phyloP scores from a whole-genome alignment of 2,888 invertebrate species.

The Orgyia antiqua region DNA sequence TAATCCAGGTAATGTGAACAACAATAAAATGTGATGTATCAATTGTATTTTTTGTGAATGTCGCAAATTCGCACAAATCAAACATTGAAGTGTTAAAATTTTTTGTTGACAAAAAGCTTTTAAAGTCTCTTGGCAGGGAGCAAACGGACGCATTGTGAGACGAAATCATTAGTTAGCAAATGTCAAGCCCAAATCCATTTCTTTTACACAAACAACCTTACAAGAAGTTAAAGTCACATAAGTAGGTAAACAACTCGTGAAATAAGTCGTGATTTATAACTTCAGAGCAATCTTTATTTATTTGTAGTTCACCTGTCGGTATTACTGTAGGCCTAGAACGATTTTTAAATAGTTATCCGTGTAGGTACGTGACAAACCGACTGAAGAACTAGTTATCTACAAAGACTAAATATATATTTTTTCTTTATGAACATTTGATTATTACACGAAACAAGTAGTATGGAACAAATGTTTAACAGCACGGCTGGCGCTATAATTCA shows the following conservation, averaged over 20 bases:
- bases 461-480: slow-evolving; percentile 71
- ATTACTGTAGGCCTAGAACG: no score
- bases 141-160: slow-evolving; percentile 51
- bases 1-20: slow-evolving; percentile 72
- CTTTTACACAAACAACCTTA: slow-evolving; percentile 52
- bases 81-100: slow-evolving; percentile 75
- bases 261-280: slow-evolving; percentile 52
- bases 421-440: no score
- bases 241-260: slow-evolving; percentile 54
- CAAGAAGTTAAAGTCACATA: slow-evolving; percentile 55
- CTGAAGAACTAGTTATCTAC: no score
- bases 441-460: no score
- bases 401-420: no score
- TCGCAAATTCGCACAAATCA: slow-evolving; percentile 73
- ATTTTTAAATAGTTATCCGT: no score
- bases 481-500: slow-evolving; percentile 75
- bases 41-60: slow-evolving; percentile 61
- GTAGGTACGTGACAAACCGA: no score
- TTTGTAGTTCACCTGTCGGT: no score
- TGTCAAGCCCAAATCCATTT: slow-evolving; percentile 54
- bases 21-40: slow-evolving; percentile 71
- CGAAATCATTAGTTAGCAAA: slow-evolving; percentile 68
- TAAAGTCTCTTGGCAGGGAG: slow-evolving; percentile 55
- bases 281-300: no score
- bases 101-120: slow-evolving; percentile 59